A percentile compares a stretch with the other conserved stretches of the same genome.
phyloP scores from a whole-genome alignment of 2,113 vertebrate genomes.

The Engystomops pustulosus region DNA sequence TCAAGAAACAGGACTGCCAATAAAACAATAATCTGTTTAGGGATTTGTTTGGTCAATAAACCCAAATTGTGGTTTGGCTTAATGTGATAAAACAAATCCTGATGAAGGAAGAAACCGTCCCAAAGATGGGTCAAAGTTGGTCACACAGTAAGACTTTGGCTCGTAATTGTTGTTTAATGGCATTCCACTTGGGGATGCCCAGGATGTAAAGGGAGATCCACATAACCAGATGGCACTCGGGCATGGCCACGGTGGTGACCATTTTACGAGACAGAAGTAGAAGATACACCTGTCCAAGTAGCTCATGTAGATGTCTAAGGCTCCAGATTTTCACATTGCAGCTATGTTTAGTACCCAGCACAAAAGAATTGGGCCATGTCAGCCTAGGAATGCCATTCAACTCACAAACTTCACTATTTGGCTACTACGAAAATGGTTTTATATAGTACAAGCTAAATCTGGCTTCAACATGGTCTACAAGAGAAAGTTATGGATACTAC shows the following conservation, averaged over 20 bases:
- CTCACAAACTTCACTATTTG: not conserved
- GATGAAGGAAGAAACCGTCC: not conserved
- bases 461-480: not conserved
- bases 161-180: too few relatives aligned
- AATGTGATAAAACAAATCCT: not conserved
- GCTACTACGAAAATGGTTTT: slow-evolving; percentile 4
- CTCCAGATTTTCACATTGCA: not conserved
- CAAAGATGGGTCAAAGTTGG: not conserved
- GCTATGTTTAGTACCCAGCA: slow-evolving; percentile 8
- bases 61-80: not conserved
- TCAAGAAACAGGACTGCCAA: too few relatives aligned
- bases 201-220: not conserved
- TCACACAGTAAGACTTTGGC: not conserved
- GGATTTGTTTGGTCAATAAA: not conserved
- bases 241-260: not conserved
- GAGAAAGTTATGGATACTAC: not conserved
- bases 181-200: not conserved
- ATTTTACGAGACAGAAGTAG: not conserved
- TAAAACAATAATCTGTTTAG: too few relatives aligned
- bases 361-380: slow-evolving; percentile 24
- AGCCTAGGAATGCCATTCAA: slow-evolving; percentile 35
- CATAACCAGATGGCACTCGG: not conserved
- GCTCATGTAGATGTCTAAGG: not conserved
- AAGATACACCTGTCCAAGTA: not conserved
- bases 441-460: not conserved